Conservation (phyloP, 1,140 invertebrate genomes). For the Sinonovacula constricta region DNA sequence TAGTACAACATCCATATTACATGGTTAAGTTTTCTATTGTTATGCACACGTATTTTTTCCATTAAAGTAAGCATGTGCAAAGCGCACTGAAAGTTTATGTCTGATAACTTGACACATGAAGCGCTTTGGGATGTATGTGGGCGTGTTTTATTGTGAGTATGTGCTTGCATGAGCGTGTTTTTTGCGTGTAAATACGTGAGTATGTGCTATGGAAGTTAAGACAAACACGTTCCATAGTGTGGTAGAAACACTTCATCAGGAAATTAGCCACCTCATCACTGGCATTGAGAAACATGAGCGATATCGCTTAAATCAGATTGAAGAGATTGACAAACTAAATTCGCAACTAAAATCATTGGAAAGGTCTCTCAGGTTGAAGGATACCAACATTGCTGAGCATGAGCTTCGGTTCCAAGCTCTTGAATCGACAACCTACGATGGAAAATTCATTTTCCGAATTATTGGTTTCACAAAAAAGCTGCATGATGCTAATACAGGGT, state of each 20-base stretch:
- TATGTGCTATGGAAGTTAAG: conserved; percentile 51
- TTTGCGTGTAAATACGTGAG: no score
- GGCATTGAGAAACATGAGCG: conserved; percentile 55
- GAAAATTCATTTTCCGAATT: conserved; percentile 73
- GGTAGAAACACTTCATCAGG: conserved; percentile 60
- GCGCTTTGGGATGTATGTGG: no score
- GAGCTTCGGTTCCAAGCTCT: conserved; percentile 61
- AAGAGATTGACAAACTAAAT: conserved; percentile 52
- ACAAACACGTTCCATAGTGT: conserved; percentile 61
- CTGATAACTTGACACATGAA: no score
- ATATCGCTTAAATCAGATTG: conserved; percentile 29
- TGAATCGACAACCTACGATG: conserved; percentile 70
- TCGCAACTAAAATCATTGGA: conserved; percentile 63
- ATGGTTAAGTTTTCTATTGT: no score
- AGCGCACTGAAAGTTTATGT: no score
- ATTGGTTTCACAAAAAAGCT: conserved; percentile 66
- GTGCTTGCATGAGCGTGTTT: no score
- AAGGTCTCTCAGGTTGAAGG: conserved; percentile 61
- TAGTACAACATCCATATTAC: no score
- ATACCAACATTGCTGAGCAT: conserved; percentile 63
- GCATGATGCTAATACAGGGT: conserved; percentile 70
- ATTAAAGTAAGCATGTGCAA: no score
- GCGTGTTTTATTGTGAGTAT: no score
- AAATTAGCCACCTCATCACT: conserved; percentile 61
- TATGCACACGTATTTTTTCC: no score